phyloP scores from a whole-genome alignment of 2,113 vertebrate species.

The Erythrocebus patas region DNA sequence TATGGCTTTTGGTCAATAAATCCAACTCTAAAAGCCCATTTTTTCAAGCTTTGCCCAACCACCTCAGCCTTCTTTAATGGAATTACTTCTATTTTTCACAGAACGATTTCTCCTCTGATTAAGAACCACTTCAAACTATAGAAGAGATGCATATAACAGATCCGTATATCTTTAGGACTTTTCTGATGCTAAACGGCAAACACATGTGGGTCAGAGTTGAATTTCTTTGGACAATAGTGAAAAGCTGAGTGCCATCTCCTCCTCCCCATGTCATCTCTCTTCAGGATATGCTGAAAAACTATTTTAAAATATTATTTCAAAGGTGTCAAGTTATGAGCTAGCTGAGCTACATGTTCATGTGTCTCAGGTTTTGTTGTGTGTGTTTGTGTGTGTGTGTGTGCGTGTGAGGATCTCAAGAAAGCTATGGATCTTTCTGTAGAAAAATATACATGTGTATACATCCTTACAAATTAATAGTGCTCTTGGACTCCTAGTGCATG shows the following conservation, averaged over 20 bases:
- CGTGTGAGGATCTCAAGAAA: not conserved
- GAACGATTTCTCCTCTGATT: not conserved
- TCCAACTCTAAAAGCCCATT: not conserved
- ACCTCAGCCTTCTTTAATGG: not conserved
- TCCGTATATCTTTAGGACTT: not conserved
- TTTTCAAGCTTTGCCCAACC: not conserved
- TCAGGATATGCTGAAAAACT: not conserved
- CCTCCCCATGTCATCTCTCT: not conserved
- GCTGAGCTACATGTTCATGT: not conserved
- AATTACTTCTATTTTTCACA: not conserved
- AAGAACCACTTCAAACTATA: not conserved
- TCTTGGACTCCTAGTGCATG: not conserved
- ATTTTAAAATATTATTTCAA: not conserved
- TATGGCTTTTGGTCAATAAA: not conserved
- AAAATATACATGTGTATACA: not conserved
- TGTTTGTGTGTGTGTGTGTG: fast-evolving
- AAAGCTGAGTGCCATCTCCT: not conserved
- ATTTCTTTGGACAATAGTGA: not conserved
- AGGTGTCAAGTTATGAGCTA: not conserved
- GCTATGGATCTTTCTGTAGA: not conserved
- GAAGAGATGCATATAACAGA: not conserved
- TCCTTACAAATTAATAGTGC: not conserved
- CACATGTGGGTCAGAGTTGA: not conserved
- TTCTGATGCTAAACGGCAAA: not conserved
- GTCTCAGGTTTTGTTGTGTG: not conserved